Evolutionary conservation across 2,888 invertebrate species (phyloP).

Genomic region (Watsonalla binaria): DNA sequence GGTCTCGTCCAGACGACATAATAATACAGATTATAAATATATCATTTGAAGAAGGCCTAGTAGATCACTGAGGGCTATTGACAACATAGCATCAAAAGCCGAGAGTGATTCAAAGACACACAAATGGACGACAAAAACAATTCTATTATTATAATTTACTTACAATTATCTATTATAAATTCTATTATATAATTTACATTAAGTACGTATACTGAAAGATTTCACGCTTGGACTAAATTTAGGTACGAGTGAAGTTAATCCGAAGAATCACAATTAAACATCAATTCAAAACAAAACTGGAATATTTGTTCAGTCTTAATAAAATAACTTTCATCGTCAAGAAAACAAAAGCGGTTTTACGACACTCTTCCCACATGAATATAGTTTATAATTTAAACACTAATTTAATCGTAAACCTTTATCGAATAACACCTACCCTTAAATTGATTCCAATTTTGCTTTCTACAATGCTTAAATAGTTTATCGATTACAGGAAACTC

Average conservation of each 20-base stretch:
- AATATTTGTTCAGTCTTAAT: conserved; percentile 74
- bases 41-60: conserved; percentile 55
- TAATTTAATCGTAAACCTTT: conserved; percentile 63
- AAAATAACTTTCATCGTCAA: conserved; percentile 57
- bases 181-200: conserved; percentile 75
- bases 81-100: conserved; percentile 4
- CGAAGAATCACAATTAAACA: conserved; percentile 38
- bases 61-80: not conserved
- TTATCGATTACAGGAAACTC: conserved; percentile 76
- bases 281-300: conserved; percentile 66
- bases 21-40: conserved; percentile 20
- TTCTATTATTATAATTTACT: conserved; percentile 73
- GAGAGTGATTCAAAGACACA: conserved; percentile 20
- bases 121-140: conserved; percentile 64
- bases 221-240: conserved; percentile 72
- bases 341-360: conserved; percentile 39
- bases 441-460: conserved; percentile 65
- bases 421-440: conserved; percentile 65
- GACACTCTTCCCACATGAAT: conserved; percentile 24
- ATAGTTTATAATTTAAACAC: conserved; percentile 55
- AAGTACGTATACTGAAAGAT: conserved; percentile 79
- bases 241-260: conserved; percentile 62
- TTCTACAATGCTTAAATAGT: conserved; percentile 64
- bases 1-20: conserved; percentile 46
- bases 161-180: conserved; percentile 77